Evolutionary conservation across 2,888 invertebrate genomes (phyloP), one percentile per base, ranked within the genome.

Genomic region (Ferdinandea cuprea): DNA sequence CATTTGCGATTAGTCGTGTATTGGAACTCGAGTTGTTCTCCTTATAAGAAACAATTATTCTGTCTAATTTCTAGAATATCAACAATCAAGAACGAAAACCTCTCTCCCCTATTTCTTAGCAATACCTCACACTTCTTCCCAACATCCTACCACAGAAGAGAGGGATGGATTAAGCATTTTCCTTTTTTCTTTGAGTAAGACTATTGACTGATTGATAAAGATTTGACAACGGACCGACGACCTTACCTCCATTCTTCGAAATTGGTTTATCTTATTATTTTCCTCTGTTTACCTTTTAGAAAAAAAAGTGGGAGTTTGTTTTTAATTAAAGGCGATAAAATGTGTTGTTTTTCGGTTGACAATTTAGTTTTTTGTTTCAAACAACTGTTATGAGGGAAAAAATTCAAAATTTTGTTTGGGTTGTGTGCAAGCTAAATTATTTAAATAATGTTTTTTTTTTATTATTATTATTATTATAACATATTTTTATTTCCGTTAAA

Each of bases 371-470:
- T 15, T 52, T 30, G 28, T 25, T 25, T 9, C 17, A 25, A 40
- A 54, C 42, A 30, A 54, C 21, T 68, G 21, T 35, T 56, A 46
- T 58, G 28, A 63, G 30, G 46, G 30, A 50, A 52, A 37, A 32
- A 54, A 56, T 56, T 40, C 44, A 32, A 69, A 76, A 65, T 76
- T 63, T 54, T 52, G 13, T 65, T 79, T 21, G 80, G 80, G 80
- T 81, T 69, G 76, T 81, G 76, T 81, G 80, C 80, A 81, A 76
- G 65, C 37, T 42, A 58, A 69, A 63, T 56, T 42, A 48, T 17
- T 74, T 68, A 25, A 15, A 15, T 13, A 15, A 15, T 42, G 3
- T 48, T 58, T 56, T 21, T 25, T 19, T 52, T 58, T 8, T 42
- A 19, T 11, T 11, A n/a, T n/a, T n/a, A n/a, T n/a, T n/a, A n/a